Percentiles rank a stretch among this genome's conserved stretches.
Conservation (phyloP, 2,113 vertebrate genomes). For the Mus pahari region DNA sequence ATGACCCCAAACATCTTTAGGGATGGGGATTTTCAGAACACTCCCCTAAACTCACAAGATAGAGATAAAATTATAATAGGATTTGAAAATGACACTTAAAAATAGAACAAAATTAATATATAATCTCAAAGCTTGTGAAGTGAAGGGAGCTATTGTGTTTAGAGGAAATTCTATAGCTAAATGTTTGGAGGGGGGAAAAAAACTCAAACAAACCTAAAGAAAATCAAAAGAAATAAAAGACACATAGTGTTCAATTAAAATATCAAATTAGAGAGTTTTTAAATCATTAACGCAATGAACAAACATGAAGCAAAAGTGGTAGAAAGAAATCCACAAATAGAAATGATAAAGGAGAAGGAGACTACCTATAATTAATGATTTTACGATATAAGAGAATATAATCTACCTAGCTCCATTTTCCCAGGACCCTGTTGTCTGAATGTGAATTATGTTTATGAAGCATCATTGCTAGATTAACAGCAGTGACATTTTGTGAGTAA, state of each 20-base stretch:
- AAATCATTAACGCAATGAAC: not conserved
- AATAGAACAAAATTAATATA: not conserved
- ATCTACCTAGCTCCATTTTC: not conserved
- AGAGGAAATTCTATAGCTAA: not conserved
- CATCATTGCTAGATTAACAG: not conserved
- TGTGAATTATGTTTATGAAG: slow-evolving; percentile 29
- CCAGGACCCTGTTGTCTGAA: slow-evolving; percentile 7
- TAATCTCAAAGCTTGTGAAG: not conserved
- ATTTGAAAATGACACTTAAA: slow-evolving; percentile 27
- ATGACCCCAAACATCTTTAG: not conserved
- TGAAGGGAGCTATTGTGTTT: not conserved
- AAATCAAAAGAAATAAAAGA: slow-evolving; percentile 11
- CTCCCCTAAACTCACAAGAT: slow-evolving; percentile 7
- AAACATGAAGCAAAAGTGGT: slow-evolving; percentile 38
- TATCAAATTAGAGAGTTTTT: slow-evolving; percentile 19
- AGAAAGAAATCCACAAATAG: not conserved
- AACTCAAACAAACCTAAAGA: slow-evolving; percentile 19
- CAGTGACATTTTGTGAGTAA: not conserved
- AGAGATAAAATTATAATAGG: slow-evolving; percentile 33
- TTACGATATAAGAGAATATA: slow-evolving; percentile 5
- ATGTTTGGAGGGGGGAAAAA: not conserved
- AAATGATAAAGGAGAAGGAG: not conserved
- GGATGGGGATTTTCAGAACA: not conserved
- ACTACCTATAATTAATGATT: not conserved
- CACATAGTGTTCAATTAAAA: not conserved